A percentile compares a stretch with the other conserved stretches of the same genome.
Conservation (phyloP, 2,797 vertebrate species). For the Bryconaethiops microstoma region DNA sequence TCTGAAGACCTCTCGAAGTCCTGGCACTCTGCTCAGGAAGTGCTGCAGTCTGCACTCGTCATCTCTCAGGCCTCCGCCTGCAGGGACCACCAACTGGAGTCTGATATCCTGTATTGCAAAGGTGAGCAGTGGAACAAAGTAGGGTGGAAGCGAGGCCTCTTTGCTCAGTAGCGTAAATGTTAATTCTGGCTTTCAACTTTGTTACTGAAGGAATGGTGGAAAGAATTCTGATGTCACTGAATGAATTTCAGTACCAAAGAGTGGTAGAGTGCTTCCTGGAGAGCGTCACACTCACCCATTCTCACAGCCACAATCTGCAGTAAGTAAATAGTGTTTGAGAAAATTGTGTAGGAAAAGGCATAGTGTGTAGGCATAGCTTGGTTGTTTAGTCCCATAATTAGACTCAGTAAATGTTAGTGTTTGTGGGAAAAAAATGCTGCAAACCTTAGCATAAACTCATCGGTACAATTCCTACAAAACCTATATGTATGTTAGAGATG, state of each 20-base stretch:
- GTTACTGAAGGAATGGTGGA: slow-evolving; percentile 75
- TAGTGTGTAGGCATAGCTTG: too few species aligned
- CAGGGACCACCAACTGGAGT: slow-evolving; percentile 75
- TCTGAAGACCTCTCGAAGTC: slow-evolving; percentile 19
- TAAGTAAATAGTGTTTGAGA: slow-evolving; percentile 63
- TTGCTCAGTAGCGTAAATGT: background rate
- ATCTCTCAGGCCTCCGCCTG: slow-evolving; percentile 70
- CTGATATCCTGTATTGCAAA: slow-evolving; percentile 81
- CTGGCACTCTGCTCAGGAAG: slow-evolving; percentile 67
- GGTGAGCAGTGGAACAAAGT: slow-evolving; percentile 65
- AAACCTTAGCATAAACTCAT: too few species aligned
- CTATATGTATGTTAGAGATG: too few species aligned
- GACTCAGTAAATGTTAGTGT: too few species aligned
- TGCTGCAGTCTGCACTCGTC: slow-evolving; percentile 72
- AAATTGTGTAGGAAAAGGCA: too few species aligned
- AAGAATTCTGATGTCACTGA: slow-evolving; percentile 65
- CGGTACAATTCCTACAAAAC: too few species aligned
- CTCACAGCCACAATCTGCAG: slow-evolving; percentile 78
- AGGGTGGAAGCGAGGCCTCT: background rate
- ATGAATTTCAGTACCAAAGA: slow-evolving; percentile 57
- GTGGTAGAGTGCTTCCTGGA: slow-evolving; percentile 73
- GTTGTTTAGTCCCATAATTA: too few species aligned
- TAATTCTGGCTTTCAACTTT: background rate
- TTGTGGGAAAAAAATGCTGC: too few species aligned
- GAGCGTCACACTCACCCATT: slow-evolving; percentile 74